Evolutionary conservation across 2,797 vertebrate species (phyloP).

Genomic region (Saguinus oedipus): DNA sequence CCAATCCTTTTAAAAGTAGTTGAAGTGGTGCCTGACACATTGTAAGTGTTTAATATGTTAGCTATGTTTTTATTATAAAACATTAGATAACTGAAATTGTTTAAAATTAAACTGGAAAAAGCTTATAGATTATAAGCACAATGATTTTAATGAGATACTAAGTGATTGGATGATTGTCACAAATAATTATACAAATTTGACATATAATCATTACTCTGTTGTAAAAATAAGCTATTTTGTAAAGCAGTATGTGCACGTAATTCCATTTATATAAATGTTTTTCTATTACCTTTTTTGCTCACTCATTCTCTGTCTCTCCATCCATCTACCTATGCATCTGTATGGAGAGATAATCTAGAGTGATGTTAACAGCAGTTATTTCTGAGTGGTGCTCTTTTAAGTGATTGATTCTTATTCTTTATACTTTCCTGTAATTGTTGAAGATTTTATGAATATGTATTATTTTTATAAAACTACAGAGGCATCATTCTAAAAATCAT

Average conservation of each 20-base stretch:
- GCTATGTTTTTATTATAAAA: background rate
- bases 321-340: background rate
- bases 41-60: background rate
- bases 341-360: background rate
- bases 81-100: background rate
- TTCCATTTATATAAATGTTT: background rate
- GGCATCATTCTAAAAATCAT: conserved; percentile 4
- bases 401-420: conserved; percentile 42
- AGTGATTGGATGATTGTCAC: background rate
- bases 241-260: background rate
- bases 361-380: background rate
- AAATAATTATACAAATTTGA: conserved; percentile 36
- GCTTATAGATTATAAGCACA: background rate
- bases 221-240: background rate
- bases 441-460: conserved; percentile 46
- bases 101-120: conserved; percentile 40
- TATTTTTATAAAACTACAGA: conserved; percentile 20
- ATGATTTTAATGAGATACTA: background rate
- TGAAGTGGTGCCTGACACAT: background rate
- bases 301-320: background rate
- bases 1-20: background rate
- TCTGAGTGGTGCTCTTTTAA: background rate
- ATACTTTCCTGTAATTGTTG: conserved; percentile 32
- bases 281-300: background rate
- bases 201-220: background rate